Evolutionary conservation across 2,888 invertebrate species (phyloP).

Genomic region (Willowsia nigromaculata): DNA sequence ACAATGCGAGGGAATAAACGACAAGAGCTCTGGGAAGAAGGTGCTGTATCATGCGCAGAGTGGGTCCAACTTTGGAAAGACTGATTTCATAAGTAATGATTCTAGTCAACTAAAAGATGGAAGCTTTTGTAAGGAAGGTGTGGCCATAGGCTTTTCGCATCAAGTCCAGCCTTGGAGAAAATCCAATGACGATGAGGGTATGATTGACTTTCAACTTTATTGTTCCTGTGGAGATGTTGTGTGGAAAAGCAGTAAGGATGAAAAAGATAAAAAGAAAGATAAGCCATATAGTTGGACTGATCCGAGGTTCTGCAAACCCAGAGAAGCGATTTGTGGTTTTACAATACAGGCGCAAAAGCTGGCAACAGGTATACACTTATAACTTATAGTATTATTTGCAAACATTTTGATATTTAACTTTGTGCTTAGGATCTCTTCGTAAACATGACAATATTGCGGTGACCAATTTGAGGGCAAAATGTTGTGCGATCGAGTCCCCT

Average conservation of each 20-base stretch:
- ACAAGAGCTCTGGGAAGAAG: not conserved
- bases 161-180: slow-evolving; percentile 8
- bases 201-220: not conserved
- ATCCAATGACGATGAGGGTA: not conserved
- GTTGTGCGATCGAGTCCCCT: not conserved
- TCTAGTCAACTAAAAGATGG: not conserved
- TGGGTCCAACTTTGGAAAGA: not conserved
- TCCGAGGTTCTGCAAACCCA: slow-evolving; percentile 26
- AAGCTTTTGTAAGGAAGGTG: not conserved
- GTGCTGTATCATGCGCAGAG: not conserved
- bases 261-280: not conserved
- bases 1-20: not conserved
- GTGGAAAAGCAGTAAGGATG: not conserved
- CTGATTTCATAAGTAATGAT: not conserved
- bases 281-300: not conserved
- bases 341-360: not conserved
- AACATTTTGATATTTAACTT: not conserved
- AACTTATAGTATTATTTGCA: not conserved
- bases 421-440: not conserved
- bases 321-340: slow-evolving; percentile 35
- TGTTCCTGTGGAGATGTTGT: slow-evolving; percentile 16
- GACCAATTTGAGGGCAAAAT: slow-evolving; percentile 16
- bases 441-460: slow-evolving; percentile 19
- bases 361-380: not conserved
- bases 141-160: slow-evolving; percentile 11